Base-by-base conservation (phyloP, 2,113 vertebrate genomes). In the Datnioides undecimradiatus region DNA sequence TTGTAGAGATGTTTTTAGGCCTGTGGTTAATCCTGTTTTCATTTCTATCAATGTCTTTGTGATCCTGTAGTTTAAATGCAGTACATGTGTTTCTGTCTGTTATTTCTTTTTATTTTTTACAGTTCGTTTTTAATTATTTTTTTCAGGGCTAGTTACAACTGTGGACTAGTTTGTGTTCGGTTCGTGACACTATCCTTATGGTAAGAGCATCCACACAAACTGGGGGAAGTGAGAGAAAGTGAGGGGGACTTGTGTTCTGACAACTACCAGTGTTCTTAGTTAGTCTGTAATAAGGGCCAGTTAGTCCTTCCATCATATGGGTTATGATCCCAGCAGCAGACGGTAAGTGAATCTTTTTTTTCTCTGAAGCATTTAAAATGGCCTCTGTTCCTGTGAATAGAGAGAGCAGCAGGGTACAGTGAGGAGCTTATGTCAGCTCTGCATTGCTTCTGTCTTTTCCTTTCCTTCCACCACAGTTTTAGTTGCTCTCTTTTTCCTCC, bases 311-410 rank as follows among this genome's bases (percentile, higher is more conserved):
- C 72, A 59, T 81, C 65, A 68, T 25, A 46, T 54, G 72, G 70
- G 51, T 67, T 52, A 66, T 76, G 66, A 72, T 57, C 48, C 77
- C 45, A 74, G 73, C 77, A 66, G 63, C 82, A 71, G 68, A 82
- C 73, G 92, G 93, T 93, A 92, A 91, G 92, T 92, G 72, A 64
- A 82, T 66, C 60, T 79, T 16, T 51, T 57, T 48, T 49, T 49
- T 64, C 12, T 13, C 33, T 83, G 41, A 68, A 70, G 66, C 11
- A 1, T 74, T 79, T 82, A 84, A 85, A 85, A 85, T 74, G 79
- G 87, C 68, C 58, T 23, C 79, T 73, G 67, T 25, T 52, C 73
- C 72, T 73, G 80, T 82, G 79, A 82, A 33, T 52, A 63, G 21
- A 75, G 51, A 31, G 38, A 82, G 72, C 63, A 72, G 59, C 63